phyloP scores from a whole-genome alignment of 2,888 invertebrate species.

The Ashinkailepas kermadecensis region DNA sequence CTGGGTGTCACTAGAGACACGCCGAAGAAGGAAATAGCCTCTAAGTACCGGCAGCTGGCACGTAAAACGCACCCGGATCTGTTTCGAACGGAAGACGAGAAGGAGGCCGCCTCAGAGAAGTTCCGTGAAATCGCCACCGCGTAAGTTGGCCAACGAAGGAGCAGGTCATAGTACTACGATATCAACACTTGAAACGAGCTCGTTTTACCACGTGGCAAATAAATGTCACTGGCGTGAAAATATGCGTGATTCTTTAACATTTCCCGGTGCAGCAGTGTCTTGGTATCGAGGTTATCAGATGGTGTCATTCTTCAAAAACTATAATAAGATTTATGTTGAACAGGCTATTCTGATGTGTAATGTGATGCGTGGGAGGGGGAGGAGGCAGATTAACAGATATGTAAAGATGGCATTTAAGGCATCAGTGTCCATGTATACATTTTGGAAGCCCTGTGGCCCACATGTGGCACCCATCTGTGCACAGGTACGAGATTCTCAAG shows the following conservation, averaged over 20 bases:
- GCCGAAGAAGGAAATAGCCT: constrained; percentile 68
- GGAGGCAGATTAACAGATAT: no score
- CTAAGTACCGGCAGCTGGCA: constrained; percentile 71
- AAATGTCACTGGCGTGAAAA: no score
- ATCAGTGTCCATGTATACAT: no score
- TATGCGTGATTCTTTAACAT: neutral
- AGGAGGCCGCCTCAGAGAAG: constrained; percentile 55
- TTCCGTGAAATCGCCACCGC: constrained; percentile 73
- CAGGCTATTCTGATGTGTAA: no score
- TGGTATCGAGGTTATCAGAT: no score
- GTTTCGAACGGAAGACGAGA: constrained; percentile 43
- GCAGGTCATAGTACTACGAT: neutral
- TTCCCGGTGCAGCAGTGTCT: neutral
- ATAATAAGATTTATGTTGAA: neutral
- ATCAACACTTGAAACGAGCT: neutral
- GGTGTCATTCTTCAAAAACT: neutral
- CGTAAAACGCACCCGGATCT: constrained; percentile 76
- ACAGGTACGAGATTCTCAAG: constrained; percentile 65
- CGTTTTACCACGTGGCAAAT: no score
- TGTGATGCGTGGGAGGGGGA: no score
- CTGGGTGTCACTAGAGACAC: constrained; percentile 65
- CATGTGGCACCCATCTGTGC: no score
- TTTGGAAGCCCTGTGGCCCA: no score
- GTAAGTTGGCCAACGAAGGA: constrained; percentile 36
- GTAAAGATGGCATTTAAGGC: no score